Percentiles rank a stretch among this genome's conserved stretches.
Evolutionary conservation across 2,113 vertebrate genomes (phyloP).

Genomic region (Cynopterus brachyotis): DNA sequence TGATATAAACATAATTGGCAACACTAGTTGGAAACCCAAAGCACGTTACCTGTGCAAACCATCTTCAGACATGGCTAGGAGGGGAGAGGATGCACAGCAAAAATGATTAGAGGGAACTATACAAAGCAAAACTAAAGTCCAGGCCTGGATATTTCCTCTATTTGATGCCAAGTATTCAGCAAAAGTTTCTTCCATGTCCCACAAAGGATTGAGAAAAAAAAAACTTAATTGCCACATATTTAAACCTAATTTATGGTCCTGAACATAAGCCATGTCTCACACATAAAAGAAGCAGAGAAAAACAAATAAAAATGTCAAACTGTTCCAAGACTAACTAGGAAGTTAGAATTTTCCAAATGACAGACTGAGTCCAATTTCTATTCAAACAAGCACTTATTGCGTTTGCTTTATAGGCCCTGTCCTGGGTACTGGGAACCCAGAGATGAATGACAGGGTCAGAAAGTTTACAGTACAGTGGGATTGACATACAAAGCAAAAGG

Average conservation of each 20-base stretch:
- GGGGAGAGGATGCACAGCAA: not conserved
- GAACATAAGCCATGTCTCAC: slow-evolving; percentile 61
- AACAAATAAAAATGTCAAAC: slow-evolving; percentile 67
- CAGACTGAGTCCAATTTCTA: slow-evolving; percentile 32
- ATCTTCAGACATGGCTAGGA: not conserved
- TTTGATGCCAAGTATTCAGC: not conserved
- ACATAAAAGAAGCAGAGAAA: slow-evolving; percentile 62
- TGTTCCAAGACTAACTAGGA: slow-evolving; percentile 54
- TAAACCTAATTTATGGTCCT: slow-evolving; percentile 52
- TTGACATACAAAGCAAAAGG: not conserved
- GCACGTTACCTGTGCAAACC: not conserved
- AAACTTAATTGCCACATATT: slow-evolving; percentile 2
- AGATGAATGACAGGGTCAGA: not conserved
- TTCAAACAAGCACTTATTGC: not conserved
- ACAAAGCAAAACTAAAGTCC: not conserved
- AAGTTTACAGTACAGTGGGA: not conserved
- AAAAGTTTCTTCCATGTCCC: not conserved
- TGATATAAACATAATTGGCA: not conserved
- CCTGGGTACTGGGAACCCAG: not conserved
- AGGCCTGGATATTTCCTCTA: not conserved
- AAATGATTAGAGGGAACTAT: not conserved
- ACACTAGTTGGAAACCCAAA: not conserved
- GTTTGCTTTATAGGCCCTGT: not conserved
- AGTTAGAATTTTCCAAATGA: slow-evolving; percentile 58
- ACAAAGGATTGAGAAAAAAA: not conserved